A percentile compares a stretch with the other conserved stretches of the same genome.
phyloP scores from a whole-genome alignment of 2,888 invertebrate species.

The Ctena decussata region DNA sequence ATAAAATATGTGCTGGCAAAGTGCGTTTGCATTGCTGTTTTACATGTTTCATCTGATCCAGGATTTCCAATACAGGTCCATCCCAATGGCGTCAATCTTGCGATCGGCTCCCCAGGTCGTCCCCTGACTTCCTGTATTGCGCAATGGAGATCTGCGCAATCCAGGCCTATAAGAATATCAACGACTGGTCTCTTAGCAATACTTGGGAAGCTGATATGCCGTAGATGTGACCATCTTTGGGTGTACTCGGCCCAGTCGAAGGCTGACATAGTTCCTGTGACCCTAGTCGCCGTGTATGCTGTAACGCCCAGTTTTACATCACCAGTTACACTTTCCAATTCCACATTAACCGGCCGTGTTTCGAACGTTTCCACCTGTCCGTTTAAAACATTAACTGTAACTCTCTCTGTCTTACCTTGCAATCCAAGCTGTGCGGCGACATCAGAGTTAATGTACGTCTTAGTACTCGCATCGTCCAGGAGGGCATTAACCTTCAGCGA shows the following conservation, averaged over 20 bases:
- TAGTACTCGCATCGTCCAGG: no score
- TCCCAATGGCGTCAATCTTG: conserved; percentile 11
- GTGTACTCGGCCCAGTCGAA: background rate
- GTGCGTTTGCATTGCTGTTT: background rate
- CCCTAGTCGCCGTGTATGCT: background rate
- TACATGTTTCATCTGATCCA: background rate
- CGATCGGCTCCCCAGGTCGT: background rate
- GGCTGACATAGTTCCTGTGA: conserved; percentile 10
- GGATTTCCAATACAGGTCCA: conserved; percentile 31
- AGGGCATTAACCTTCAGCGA: no score
- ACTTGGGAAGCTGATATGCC: conserved; percentile 15
- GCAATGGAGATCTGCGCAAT: conserved; percentile 4
- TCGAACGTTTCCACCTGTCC: conserved; percentile 11
- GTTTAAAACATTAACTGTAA: conserved; percentile 12
- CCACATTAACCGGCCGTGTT: background rate
- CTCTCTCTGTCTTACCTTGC: background rate
- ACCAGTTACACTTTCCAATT: background rate
- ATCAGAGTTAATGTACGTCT: no score
- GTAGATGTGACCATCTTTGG: background rate
- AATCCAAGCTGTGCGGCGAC: no score
- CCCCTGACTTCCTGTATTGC: conserved; percentile 1
- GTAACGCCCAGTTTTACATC: background rate
- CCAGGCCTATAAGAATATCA: conserved; percentile 23
- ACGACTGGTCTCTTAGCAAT: background rate
- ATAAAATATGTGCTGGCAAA: conserved; percentile 3